phyloP scores from a whole-genome alignment of 2,797 vertebrate genomes.

The Eremophila alpestris region DNA sequence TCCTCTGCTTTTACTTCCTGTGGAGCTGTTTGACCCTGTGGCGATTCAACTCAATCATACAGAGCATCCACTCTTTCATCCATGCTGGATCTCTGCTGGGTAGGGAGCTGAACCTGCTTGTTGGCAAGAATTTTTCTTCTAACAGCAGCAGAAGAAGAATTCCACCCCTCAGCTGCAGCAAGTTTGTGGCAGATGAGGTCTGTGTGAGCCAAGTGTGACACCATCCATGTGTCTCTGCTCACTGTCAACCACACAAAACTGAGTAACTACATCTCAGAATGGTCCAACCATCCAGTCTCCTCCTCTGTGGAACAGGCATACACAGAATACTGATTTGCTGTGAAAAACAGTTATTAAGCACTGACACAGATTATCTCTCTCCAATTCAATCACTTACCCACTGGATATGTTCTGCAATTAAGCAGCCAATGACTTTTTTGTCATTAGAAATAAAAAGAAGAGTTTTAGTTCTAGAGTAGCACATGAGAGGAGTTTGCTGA shows the following conservation, averaged over 20 bases:
- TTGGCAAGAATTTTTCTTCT: neutral
- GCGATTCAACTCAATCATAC: neutral
- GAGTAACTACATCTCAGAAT: neutral
- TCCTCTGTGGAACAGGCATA: neutral
- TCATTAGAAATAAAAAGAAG: conserved; percentile 98
- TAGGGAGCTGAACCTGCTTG: neutral
- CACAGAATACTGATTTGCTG: neutral
- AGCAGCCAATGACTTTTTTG: conserved; percentile 96
- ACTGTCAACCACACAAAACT: neutral
- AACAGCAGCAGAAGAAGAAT: neutral
- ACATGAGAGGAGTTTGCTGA: conserved; percentile 94
- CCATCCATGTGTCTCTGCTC: neutral
- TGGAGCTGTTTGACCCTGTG: neutral
- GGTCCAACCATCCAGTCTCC: neutral
- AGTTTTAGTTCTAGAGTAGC: conserved; percentile 95
- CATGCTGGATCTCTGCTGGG: accelerated
- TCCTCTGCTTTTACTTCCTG: neutral
- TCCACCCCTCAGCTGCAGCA: neutral
- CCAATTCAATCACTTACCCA: conserved; percentile 83
- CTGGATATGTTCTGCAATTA: conserved; percentile 98
- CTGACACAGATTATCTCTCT: neutral
- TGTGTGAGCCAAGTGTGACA: neutral
- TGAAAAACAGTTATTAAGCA: neutral
- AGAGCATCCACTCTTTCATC: neutral
- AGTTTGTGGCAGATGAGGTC: neutral